Base-by-base conservation (phyloP, 2,888 invertebrate species). In the Coenonympha glycerion region DNA sequence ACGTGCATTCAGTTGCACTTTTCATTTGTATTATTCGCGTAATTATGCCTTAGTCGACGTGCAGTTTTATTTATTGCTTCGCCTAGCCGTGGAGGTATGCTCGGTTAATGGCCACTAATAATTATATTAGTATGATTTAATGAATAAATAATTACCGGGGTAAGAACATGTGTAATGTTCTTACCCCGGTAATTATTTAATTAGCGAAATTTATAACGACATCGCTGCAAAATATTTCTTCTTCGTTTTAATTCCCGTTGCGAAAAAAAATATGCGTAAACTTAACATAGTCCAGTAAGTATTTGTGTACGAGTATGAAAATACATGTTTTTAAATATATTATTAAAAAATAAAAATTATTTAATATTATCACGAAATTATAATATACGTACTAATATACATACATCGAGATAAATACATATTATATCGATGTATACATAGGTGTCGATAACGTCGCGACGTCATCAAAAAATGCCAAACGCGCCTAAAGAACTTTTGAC, bases 11-110 rank as follows among this genome's bases (percentile, higher is more conserved):
- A 65, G 77, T 71, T 77, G 81, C 78, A 78, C 74, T 79, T 79
- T 79, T 75, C 78, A 77, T 79, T 77, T 78, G 76, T 79, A 77
- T 78, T 77, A 76, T 78, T 69, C 72, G 65, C 73, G 75, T 82
- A 84, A 85, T 84, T 85, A 81, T 77, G 76, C 71, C 66, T 71
- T 71, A 50, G 63, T 62, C 68, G 68, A 72, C 65, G 68, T 69
- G 65, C 57, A 60, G 62, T 61, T 64, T 76, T 79, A 77, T 82
- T 79, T 77, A 75, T 74, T 62, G 56, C 57, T 51, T 53, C 52
- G 54, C 65, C 69, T 72, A 71, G 69, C 68, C 51, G 57, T 60
- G 64, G 63, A 66, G 63, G 65, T 76, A 78, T 73, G 71, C 71
- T 64, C 68, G 63, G 68, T 73, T 79, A 78, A 73, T 74, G 67